A percentile compares a stretch with the other conserved stretches of the same genome.
These are phyloP conservation scores for Gymnorhina tibicen DNA, from an alignment of 2,113 vertebrate genomes.

Conservation along the genomic window DNA sequence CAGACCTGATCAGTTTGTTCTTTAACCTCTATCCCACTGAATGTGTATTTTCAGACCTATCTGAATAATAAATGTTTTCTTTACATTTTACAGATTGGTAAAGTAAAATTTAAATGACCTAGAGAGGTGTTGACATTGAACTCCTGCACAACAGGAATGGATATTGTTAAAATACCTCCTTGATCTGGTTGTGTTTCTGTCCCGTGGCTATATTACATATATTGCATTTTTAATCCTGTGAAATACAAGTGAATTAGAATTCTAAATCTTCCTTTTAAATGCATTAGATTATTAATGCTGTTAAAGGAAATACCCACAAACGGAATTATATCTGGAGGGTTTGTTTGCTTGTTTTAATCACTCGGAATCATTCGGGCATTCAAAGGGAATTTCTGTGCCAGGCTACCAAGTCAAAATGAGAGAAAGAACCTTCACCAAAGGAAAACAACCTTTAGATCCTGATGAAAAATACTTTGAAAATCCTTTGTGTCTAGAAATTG, in stretches of 20 bases:
- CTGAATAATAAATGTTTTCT: not conserved
- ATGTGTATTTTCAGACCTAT: not conserved
- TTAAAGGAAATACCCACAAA: constrained; percentile 53
- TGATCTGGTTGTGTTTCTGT: not conserved
- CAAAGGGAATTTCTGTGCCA: not conserved
- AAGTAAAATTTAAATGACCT: not conserved
- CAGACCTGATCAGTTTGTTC: not conserved
- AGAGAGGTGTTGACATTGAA: not conserved
- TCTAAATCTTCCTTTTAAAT: constrained; percentile 49
- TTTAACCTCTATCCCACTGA: not conserved
- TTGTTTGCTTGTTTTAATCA: constrained; percentile 35
- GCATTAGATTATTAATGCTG: constrained; percentile 49
- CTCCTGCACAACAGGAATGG: not conserved
- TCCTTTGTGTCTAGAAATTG: not conserved
- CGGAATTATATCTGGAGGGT: constrained; percentile 44
- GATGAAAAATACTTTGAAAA: not conserved
- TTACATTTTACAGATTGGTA: not conserved
- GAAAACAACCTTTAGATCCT: not conserved
- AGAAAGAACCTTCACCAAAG: not conserved
- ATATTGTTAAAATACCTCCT: not conserved
- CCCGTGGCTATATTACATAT: not conserved
- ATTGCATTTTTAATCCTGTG: constrained; percentile 46
- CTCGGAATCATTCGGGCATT: not conserved
- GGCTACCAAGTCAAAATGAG: not conserved
- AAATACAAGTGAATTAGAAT: constrained; percentile 29